These are phyloP conservation scores for Paedocypris sp. DNA, from an alignment of 2,113 vertebrate species.

Conservation along the genomic window DNA sequence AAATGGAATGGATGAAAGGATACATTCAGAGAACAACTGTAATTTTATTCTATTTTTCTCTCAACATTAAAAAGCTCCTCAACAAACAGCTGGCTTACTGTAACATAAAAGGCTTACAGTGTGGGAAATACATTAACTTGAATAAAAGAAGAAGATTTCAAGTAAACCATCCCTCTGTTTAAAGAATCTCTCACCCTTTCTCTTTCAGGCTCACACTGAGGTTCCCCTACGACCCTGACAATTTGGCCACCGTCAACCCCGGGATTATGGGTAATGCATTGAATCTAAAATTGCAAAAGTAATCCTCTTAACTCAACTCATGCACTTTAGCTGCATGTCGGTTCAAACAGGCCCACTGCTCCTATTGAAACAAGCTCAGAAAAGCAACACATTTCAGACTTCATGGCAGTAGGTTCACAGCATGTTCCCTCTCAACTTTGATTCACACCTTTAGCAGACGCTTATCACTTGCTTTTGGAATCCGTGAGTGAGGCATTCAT, in stretches of 20 bases:
- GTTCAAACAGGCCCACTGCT: constrained; percentile 53
- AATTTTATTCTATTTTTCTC: no score
- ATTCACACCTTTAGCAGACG: no score
- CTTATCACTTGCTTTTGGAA: no score
- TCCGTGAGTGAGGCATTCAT: no score
- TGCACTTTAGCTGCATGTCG: constrained; percentile 58
- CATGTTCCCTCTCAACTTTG: no score
- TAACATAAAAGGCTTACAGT: no score
- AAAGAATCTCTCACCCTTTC: constrained; percentile 33
- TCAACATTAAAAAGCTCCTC: no score
- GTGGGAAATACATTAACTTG: no score
- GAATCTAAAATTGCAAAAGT: constrained; percentile 68
- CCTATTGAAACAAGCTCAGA: constrained; percentile 20
- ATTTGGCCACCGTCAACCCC: constrained; percentile 60
- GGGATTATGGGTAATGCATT: constrained; percentile 70
- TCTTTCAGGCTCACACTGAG: constrained; percentile 50
- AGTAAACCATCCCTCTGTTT: not conserved
- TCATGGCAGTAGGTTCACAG: no score
- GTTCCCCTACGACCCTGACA: constrained; percentile 47
- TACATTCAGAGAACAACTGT: no score
- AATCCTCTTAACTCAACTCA: constrained; percentile 70
- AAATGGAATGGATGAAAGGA: no score
- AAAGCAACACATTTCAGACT: constrained; percentile 5
- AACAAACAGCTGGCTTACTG: no score
- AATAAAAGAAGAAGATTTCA: not conserved